phyloP scores from a whole-genome alignment of 2,888 invertebrate genomes.

The Neoaliturus tenellus region DNA sequence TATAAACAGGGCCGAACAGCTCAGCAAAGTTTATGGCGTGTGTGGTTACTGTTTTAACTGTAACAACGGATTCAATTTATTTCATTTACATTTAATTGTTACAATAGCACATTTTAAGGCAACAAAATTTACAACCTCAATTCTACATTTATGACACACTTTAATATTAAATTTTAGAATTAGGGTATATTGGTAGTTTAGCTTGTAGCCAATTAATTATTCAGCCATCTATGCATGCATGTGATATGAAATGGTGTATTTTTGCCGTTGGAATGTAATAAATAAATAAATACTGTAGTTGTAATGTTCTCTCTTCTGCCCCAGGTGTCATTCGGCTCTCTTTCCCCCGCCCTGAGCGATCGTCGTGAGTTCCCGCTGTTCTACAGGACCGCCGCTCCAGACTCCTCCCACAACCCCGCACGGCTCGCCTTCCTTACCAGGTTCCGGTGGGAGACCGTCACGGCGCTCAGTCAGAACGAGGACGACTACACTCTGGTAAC shows the following conservation, averaged over 20 bases:
- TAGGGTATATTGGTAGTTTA: too few species aligned
- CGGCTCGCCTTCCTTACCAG: conserved; percentile 88
- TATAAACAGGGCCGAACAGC: neutral
- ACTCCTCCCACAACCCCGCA: conserved; percentile 93
- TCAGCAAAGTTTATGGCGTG: neutral
- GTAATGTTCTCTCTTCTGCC: conserved; percentile 61
- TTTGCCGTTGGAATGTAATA: too few species aligned
- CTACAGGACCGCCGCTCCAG: conserved; percentile 92
- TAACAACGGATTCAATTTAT: too few species aligned
- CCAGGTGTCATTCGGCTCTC: conserved; percentile 93
- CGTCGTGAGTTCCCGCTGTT: conserved; percentile 92
- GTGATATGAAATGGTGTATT: too few species aligned
- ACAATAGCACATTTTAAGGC: too few species aligned
- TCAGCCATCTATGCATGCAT: too few species aligned
- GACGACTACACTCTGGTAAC: conserved; percentile 86
- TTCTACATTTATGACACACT: too few species aligned
- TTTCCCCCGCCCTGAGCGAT: conserved; percentile 92
- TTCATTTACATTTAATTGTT: too few species aligned
- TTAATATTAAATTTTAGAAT: too few species aligned
- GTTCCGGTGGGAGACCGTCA: conserved; percentile 92
- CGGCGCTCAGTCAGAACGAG: conserved; percentile 91
- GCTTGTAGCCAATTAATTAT: too few species aligned
- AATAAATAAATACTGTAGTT: too few species aligned
- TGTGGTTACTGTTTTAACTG: neutral
- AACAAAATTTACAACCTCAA: too few species aligned